phyloP scores from a whole-genome alignment of 2,113 vertebrate species.

The Calonectris borealis region DNA sequence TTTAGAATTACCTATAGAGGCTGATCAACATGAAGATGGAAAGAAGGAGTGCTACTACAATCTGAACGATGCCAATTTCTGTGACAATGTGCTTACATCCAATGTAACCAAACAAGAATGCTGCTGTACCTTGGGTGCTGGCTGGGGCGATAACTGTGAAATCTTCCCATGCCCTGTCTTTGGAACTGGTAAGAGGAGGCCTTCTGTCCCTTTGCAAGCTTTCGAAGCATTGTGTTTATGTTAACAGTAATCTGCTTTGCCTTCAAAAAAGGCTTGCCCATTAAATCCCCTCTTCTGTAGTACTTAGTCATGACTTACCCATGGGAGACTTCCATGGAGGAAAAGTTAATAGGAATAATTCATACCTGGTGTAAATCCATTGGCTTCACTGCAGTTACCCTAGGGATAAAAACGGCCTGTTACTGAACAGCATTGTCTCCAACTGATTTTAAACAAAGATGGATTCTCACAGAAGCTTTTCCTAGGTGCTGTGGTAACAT shows the following conservation, averaged over 20 bases:
- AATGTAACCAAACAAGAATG: constrained; percentile 94
- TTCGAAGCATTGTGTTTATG: background rate
- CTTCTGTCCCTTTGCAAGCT: background rate
- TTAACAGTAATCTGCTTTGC: background rate
- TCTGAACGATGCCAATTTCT: constrained; percentile 92
- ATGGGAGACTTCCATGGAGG: background rate
- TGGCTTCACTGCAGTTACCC: background rate
- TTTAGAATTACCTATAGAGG: constrained; percentile 51
- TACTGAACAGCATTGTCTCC: background rate
- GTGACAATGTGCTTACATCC: constrained; percentile 91
- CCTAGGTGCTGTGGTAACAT: background rate
- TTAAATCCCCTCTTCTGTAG: background rate
- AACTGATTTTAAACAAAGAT: background rate
- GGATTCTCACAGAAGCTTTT: background rate
- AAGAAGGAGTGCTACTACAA: constrained; percentile 96
- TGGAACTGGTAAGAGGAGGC: constrained; percentile 83
- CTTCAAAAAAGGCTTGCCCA: background rate
- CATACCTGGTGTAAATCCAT: background rate
- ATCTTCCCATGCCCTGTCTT: constrained; percentile 92
- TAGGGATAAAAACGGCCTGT: background rate
- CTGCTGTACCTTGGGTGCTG: constrained; percentile 95
- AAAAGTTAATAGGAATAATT: background rate
- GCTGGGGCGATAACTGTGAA: constrained; percentile 98
- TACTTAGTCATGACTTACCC: background rate
- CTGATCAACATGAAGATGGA: constrained; percentile 74